Evolutionary conservation across 2,797 vertebrate species (phyloP).

Genomic region (Gymnocypris eckloni): DNA sequence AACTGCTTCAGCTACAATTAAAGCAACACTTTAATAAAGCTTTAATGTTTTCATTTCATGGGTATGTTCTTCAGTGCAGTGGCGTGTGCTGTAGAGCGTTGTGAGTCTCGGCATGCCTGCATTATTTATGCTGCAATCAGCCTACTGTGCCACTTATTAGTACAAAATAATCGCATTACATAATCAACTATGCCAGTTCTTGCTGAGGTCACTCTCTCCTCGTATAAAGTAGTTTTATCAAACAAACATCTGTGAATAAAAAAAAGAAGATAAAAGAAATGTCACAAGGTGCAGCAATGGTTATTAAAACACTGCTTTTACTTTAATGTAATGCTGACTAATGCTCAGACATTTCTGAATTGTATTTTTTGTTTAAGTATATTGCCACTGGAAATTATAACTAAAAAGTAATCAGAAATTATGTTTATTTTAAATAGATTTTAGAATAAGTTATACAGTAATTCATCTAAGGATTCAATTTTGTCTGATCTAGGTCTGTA

Average conservation of each 20-base stretch:
- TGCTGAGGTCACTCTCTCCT: slow-evolving; percentile 31
- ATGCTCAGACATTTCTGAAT: background rate
- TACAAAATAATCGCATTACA: slow-evolving; percentile 29
- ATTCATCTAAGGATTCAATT: background rate
- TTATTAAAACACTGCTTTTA: background rate
- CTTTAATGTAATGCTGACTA: slow-evolving; percentile 1
- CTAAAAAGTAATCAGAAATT: background rate
- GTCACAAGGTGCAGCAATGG: background rate
- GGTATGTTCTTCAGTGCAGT: background rate
- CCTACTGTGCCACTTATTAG: slow-evolving; percentile 24
- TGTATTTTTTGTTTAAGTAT: background rate
- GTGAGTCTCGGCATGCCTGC: slow-evolving; percentile 8
- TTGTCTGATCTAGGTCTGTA: background rate
- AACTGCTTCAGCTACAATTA: background rate
- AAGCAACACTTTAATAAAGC: slow-evolving; percentile 27
- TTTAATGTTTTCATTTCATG: slow-evolving; percentile 19
- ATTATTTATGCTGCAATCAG: slow-evolving; percentile 46
- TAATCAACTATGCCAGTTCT: slow-evolving; percentile 36
- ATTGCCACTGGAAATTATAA: background rate
- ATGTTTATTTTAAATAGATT: background rate
- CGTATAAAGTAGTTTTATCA: background rate
- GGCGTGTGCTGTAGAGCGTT: background rate
- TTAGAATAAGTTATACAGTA: background rate
- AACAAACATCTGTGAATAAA: background rate
- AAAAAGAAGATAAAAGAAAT: background rate